phyloP scores from a whole-genome alignment of 2,888 invertebrate genomes.

The Cryptocheilus praepositus region DNA sequence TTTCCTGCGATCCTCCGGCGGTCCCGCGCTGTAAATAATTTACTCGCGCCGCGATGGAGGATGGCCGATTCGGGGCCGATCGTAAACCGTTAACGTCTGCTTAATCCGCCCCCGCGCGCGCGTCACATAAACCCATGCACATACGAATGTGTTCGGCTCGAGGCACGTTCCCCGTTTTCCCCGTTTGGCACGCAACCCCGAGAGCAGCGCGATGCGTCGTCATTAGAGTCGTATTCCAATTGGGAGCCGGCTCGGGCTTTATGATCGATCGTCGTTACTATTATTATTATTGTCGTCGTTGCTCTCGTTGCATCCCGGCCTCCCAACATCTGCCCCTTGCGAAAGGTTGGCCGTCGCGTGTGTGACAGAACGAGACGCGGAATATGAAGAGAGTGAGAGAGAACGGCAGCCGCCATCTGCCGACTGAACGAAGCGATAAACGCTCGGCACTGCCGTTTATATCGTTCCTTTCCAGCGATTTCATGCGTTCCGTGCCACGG shows the following conservation, averaged over 20 bases:
- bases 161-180: constrained; percentile 1
- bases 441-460: constrained; percentile 47
- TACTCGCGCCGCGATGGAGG: constrained; percentile 18
- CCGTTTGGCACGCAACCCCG: neutral
- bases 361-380: too few species aligned
- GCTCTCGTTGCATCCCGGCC: constrained; percentile 7
- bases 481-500: constrained; percentile 54
- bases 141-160: neutral
- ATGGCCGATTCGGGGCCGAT: constrained; percentile 28
- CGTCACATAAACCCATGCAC: neutral
- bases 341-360: too few species aligned
- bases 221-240: constrained; percentile 27
- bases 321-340: constrained; percentile 4
- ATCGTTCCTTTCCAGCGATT: constrained; percentile 52
- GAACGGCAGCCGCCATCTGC: constrained; percentile 28
- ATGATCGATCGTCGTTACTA: constrained; percentile 39
- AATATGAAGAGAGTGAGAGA: too few species aligned
- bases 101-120: constrained; percentile 21
- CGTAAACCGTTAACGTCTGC: constrained; percentile 38
- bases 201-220: constrained; percentile 15
- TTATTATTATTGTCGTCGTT: constrained; percentile 8
- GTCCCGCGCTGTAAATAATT: constrained; percentile 36
- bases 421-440: constrained; percentile 55
- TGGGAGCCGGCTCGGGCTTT: constrained; percentile 24
- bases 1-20: too few species aligned